These are phyloP conservation scores for Oscheius sp. DNA, from an alignment of 2,888 invertebrate genomes.

Conservation along the genomic window DNA sequence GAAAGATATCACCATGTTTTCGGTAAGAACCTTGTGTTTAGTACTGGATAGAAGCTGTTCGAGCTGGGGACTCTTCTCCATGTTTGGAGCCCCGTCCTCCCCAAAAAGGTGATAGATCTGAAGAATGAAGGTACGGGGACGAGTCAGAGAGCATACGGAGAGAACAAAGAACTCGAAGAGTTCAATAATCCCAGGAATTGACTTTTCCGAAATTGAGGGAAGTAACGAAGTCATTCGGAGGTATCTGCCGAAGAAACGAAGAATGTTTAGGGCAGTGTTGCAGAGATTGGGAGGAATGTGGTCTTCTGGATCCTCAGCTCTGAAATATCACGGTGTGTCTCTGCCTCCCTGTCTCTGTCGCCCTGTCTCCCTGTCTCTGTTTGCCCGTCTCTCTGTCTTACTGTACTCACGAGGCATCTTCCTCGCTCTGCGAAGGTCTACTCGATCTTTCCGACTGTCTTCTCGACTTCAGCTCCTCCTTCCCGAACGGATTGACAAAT, in stretches of 20 bases:
- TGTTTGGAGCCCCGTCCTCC: slow-evolving; percentile 41
- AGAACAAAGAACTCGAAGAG: slow-evolving; percentile 67
- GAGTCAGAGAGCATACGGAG: slow-evolving; percentile 46
- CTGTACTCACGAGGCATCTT: background rate
- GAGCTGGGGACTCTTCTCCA: slow-evolving; percentile 37
- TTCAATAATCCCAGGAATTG: slow-evolving; percentile 63
- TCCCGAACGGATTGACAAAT: slow-evolving; percentile 39
- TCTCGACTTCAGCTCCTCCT: slow-evolving; percentile 35
- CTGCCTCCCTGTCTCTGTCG: too few relatives aligned
- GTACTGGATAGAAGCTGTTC: background rate
- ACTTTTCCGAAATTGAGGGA: slow-evolving; percentile 64
- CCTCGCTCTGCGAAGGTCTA: slow-evolving; percentile 5
- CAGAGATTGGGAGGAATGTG: slow-evolving; percentile 66
- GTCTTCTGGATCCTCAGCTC: slow-evolving; percentile 39
- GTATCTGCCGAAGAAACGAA: slow-evolving; percentile 69
- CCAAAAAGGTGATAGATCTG: slow-evolving; percentile 50
- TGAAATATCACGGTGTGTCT: slow-evolving; percentile 1
- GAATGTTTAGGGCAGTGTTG: slow-evolving; percentile 68
- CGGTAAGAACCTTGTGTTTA: background rate
- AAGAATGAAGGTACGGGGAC: background rate
- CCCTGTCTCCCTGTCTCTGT: too few relatives aligned
- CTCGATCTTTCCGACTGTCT: slow-evolving; percentile 20
- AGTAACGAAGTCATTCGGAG: slow-evolving; percentile 70
- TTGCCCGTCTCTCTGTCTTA: background rate
- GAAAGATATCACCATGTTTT: background rate